phyloP scores from a whole-genome alignment of 2,888 invertebrate species.

The Crematogaster levior region DNA sequence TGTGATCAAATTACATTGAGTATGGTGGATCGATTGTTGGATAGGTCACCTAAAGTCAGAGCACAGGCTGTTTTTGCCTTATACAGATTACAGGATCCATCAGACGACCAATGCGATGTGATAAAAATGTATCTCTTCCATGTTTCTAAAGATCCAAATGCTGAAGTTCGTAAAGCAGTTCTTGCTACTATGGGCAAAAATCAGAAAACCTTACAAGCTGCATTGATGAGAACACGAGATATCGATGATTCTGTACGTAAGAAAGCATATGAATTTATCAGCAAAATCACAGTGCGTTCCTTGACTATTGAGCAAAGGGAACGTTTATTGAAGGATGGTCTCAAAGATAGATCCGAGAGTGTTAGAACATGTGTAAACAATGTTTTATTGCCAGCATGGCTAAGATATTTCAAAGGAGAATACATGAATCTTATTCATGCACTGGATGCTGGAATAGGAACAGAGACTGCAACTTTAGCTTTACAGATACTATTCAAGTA shows the following conservation, averaged over 20 bases:
- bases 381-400: constrained; percentile 91
- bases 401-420: constrained; percentile 90
- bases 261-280: constrained; percentile 86
- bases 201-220: constrained; percentile 89
- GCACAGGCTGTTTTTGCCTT: constrained; percentile 93
- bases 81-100: constrained; percentile 93
- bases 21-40: constrained; percentile 90
- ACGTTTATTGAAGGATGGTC: constrained; percentile 88
- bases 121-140: constrained; percentile 91
- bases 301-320: constrained; percentile 90
- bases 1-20: constrained; percentile 90
- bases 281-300: constrained; percentile 87
- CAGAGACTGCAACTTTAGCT: constrained; percentile 87
- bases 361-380: constrained; percentile 86
- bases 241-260: constrained; percentile 92
- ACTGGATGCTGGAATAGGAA: constrained; percentile 90
- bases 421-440: constrained; percentile 91
- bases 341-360: constrained; percentile 88
- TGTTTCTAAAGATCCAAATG: constrained; percentile 91
- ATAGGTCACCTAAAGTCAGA: constrained; percentile 91
- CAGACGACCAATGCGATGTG: constrained; percentile 91
- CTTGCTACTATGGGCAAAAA: constrained; percentile 92
- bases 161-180: constrained; percentile 91
- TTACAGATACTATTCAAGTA: constrained; percentile 88
- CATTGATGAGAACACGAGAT: constrained; percentile 92